These are phyloP conservation scores for Danio choprae DNA, from an alignment of 2,797 vertebrate species.

Conservation along the genomic window DNA sequence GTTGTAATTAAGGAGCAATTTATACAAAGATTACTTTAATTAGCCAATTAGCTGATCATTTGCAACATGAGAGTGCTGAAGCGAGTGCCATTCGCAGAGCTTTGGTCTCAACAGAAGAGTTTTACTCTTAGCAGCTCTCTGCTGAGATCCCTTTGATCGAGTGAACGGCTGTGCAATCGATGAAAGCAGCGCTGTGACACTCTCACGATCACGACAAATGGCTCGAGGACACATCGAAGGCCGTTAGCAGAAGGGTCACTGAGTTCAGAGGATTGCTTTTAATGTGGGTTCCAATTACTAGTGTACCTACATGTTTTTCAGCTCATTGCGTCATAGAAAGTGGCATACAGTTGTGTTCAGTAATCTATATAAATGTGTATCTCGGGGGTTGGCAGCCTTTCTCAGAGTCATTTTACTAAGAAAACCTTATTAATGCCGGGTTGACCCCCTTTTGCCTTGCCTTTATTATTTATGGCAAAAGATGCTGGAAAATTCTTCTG, in stretches of 20 bases:
- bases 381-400: background rate
- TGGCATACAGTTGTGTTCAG: background rate
- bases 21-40: slow-evolving; percentile 66
- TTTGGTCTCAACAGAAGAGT: slow-evolving; percentile 31
- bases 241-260: background rate
- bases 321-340: background rate
- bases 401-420: background rate
- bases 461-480: no score
- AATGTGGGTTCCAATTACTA: background rate
- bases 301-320: background rate
- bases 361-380: background rate
- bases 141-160: slow-evolving; percentile 42
- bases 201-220: slow-evolving; percentile 16
- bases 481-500: no score
- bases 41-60: slow-evolving; percentile 64
- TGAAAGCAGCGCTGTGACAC: background rate
- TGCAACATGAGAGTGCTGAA: slow-evolving; percentile 55
- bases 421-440: no score
- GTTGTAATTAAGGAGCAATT: slow-evolving; percentile 67
- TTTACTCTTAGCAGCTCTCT: slow-evolving; percentile 22
- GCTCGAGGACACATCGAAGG: slow-evolving; percentile 26
- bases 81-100: slow-evolving; percentile 32
- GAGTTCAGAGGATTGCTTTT: slow-evolving; percentile 20
- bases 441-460: no score
- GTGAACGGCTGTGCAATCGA: slow-evolving; percentile 21